Evolutionary conservation across 2,113 vertebrate species (phyloP).

Genomic region (Vireo altiloquus): DNA sequence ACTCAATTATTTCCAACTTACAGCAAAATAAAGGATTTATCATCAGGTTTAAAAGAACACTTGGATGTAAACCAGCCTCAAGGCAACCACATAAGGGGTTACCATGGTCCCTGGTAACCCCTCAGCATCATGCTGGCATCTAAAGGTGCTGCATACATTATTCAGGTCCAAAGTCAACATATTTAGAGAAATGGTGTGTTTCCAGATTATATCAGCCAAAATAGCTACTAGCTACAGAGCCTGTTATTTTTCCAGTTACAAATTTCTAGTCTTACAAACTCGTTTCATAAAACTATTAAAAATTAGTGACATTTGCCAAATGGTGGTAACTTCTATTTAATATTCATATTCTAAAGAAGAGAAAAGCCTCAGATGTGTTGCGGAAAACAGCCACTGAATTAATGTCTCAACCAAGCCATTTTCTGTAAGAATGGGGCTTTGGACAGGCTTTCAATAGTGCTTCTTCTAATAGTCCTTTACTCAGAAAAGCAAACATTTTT

Average conservation of each 20-base stretch:
- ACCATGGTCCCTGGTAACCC: neutral
- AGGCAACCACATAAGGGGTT: neutral
- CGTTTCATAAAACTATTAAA: neutral
- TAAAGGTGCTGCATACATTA: neutral
- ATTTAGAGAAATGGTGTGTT: neutral
- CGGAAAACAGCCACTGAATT: neutral
- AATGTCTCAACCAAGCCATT: neutral
- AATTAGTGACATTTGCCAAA: neutral
- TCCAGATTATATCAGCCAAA: neutral
- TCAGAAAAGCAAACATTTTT: neutral
- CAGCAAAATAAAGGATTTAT: neutral
- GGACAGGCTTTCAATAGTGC: neutral
- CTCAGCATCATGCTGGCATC: neutral
- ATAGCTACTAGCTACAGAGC: neutral
- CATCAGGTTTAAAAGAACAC: neutral
- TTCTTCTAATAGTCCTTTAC: neutral
- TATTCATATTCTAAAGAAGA: neutral
- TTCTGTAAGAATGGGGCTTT: neutral
- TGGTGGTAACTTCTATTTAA: neutral
- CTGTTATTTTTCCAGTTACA: neutral
- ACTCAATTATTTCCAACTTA: neutral
- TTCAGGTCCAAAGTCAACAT: neutral
- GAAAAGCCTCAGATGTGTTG: neutral
- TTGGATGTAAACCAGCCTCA: neutral
- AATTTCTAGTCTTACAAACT: neutral